Evolutionary conservation across 2,888 invertebrate species (phyloP).

Genomic region (Agonopterix subpropinquella): DNA sequence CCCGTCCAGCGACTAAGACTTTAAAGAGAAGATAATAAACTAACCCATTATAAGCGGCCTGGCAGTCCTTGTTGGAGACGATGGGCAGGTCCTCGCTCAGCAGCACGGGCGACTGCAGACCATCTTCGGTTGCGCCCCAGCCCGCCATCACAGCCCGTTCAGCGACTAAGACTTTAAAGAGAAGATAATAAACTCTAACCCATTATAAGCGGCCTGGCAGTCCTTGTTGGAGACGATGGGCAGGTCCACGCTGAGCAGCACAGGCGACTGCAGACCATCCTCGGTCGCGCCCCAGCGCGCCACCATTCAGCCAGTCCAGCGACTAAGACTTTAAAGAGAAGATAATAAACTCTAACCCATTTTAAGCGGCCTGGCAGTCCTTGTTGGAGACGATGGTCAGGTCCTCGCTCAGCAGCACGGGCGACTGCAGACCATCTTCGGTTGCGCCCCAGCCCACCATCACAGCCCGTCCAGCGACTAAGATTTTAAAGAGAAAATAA

Average conservation of each 20-base stretch:
- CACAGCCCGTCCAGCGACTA: conserved; percentile 24
- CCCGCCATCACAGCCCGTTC: conserved; percentile 59
- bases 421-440: conserved; percentile 47
- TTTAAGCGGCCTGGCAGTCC: conserved; percentile 22
- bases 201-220: conserved; percentile 27
- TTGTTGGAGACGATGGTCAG: conserved; percentile 29
- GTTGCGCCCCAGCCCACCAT: conserved; percentile 74
- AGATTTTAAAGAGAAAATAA: conserved; percentile 1
- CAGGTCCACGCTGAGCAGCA: conserved; percentile 46
- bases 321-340: conserved; percentile 11
- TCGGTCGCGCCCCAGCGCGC: conserved; percentile 75
- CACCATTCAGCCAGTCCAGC: conserved; percentile 35
- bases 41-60: conserved; percentile 35
- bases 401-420: conserved; percentile 44
- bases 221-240: conserved; percentile 23
- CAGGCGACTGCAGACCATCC: conserved; percentile 41
- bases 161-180: conserved; percentile 12
- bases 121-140: conserved; percentile 67
- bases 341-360: conserved; percentile 25
- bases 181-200: conserved; percentile 20
- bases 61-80: conserved; percentile 17
- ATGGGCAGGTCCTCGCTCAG: conserved; percentile 43
- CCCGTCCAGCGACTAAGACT: conserved; percentile 26
- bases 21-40: background rate
- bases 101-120: conserved; percentile 45